Conservation (phyloP, 2,113 vertebrate genomes). For the Scomber scombrus region DNA sequence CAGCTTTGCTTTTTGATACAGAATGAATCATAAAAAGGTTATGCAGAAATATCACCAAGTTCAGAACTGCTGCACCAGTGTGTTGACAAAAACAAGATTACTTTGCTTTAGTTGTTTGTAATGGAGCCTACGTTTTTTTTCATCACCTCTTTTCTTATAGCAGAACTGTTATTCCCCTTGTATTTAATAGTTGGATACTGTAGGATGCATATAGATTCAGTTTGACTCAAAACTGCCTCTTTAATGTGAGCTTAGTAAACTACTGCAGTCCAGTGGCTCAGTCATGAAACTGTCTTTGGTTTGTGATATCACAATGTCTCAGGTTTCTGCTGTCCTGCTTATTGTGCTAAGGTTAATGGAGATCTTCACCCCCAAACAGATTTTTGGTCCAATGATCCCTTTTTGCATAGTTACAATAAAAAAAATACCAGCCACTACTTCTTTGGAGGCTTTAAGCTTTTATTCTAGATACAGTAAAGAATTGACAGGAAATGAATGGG, state of each 20-base stretch:
- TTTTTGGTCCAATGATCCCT: slow-evolving; percentile 16
- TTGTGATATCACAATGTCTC: slow-evolving; percentile 21
- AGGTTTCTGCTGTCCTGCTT: slow-evolving; percentile 27
- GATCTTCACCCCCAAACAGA: background rate
- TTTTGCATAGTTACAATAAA: background rate
- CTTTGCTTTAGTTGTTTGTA: background rate
- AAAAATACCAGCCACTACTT: background rate
- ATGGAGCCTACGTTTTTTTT: background rate
- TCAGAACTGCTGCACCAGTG: slow-evolving; percentile 50
- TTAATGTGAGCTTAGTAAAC: slow-evolving; percentile 11
- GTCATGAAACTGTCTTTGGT: background rate
- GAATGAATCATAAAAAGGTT: slow-evolving; percentile 70
- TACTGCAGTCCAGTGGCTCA: background rate
- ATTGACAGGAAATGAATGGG: too few relatives aligned
- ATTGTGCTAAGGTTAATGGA: slow-evolving; percentile 1
- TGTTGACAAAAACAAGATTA: slow-evolving; percentile 19
- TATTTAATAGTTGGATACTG: background rate
- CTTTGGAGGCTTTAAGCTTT: background rate
- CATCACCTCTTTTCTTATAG: slow-evolving; percentile 13
- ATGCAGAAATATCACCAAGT: slow-evolving; percentile 64
- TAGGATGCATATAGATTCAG: slow-evolving; percentile 15
- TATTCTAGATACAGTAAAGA: too few relatives aligned
- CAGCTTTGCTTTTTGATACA: slow-evolving; percentile 56
- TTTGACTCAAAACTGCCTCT: slow-evolving; percentile 14
- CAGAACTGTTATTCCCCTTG: background rate